These are phyloP conservation scores for Cremastinae sp. DNA, from an alignment of 2,888 invertebrate genomes.

Conservation along the genomic window DNA sequence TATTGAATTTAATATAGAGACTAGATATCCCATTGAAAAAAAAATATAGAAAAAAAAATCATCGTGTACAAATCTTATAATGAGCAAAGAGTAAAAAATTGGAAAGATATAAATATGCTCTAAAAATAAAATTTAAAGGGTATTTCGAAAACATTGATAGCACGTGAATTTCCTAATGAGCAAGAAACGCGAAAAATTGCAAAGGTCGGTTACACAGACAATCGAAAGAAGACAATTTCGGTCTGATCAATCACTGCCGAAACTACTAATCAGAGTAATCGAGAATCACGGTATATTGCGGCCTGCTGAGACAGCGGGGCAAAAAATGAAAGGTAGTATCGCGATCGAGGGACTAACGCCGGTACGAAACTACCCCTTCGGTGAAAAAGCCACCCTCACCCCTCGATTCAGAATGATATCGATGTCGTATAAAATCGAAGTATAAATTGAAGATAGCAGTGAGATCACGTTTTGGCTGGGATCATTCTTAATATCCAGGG, in stretches of 20 bases:
- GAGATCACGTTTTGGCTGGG: conserved; percentile 45
- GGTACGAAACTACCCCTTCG: conserved; percentile 13
- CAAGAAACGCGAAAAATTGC: neutral
- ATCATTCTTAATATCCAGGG: conserved; percentile 56
- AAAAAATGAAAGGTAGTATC: neutral
- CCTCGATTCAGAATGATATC: conserved; percentile 38
- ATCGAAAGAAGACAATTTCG: neutral
- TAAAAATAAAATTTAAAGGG: no score
- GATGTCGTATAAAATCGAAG: conserved; percentile 49
- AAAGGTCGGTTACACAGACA: neutral
- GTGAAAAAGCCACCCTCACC: neutral
- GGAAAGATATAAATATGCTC: no score
- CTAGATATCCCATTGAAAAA: no score
- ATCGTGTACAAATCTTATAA: no score
- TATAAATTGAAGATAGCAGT: conserved; percentile 54
- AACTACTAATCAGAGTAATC: neutral
- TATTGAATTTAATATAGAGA: no score
- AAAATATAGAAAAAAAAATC: no score
- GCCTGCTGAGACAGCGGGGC: neutral
- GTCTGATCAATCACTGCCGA: neutral
- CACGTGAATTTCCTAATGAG: neutral
- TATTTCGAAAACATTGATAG: no score
- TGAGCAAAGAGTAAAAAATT: no score
- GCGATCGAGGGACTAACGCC: neutral
- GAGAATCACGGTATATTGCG: neutral